phyloP scores from a whole-genome alignment of 2,888 invertebrate genomes.

The Drepanosiphum platanoidis region DNA sequence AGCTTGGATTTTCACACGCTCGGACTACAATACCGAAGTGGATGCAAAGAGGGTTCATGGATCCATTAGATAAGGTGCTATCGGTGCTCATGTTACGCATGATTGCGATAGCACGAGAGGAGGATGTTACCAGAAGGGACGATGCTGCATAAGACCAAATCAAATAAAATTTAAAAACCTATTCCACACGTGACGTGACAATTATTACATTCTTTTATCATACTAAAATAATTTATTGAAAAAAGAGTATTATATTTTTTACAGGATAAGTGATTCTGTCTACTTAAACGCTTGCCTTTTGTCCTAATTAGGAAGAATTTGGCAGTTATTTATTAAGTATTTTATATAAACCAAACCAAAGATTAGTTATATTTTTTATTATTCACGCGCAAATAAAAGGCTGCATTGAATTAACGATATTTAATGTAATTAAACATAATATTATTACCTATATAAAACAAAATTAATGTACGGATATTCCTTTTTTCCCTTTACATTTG shows the following conservation, averaged over 20 bases:
- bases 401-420: slow-evolving; percentile 50
- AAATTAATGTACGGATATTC: slow-evolving; percentile 19
- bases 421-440: slow-evolving; percentile 6
- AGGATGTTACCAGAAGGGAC: slow-evolving; percentile 63
- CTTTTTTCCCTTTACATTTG: slow-evolving; percentile 19
- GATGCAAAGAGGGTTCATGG: slow-evolving; percentile 98
- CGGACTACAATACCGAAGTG: slow-evolving; percentile 99
- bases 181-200: slow-evolving; percentile 15
- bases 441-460: slow-evolving; percentile 35
- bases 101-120: slow-evolving; percentile 70
- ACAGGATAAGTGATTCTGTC: slow-evolving; percentile 33
- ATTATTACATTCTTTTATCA: slow-evolving; percentile 45
- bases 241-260: slow-evolving; percentile 43
- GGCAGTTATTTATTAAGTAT: slow-evolving; percentile 41
- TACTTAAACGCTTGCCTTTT: slow-evolving; percentile 45
- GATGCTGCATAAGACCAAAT: slow-evolving; percentile 10
- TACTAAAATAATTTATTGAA: slow-evolving; percentile 24
- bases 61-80: slow-evolving; percentile 94
- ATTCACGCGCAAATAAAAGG: slow-evolving; percentile 59
- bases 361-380: slow-evolving; percentile 61
- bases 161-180: neutral
- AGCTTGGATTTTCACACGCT: slow-evolving; percentile 96
- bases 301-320: slow-evolving; percentile 18
- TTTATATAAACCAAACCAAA: slow-evolving; percentile 54
- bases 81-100: slow-evolving; percentile 81